Percentiles rank a stretch among this genome's conserved stretches.
Conservation (phyloP, 37 sponge, comb jelly and placozoan genomes). For the Spongilla lacustris region DNA sequence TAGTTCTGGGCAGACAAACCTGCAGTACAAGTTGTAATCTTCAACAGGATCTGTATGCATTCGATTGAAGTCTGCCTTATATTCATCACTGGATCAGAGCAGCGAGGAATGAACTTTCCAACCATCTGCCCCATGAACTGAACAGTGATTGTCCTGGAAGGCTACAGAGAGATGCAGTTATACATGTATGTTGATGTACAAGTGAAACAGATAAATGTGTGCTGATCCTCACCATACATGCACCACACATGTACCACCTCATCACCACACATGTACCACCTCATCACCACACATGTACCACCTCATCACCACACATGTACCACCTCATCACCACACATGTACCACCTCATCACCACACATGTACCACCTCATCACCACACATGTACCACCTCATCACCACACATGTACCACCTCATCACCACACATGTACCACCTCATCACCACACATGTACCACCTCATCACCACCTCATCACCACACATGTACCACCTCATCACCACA, state of each 20-base stretch:
- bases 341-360: not conserved
- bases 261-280: not conserved
- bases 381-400: no score
- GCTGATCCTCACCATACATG: no score
- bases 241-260: not conserved
- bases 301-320: no score
- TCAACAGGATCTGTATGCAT: constrained; percentile 72
- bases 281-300: not conserved
- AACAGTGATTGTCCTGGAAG: constrained; percentile 44
- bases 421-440: not conserved
- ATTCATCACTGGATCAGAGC: constrained; percentile 69
- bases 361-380: no score
- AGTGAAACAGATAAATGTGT: not conserved
- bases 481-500: not conserved
- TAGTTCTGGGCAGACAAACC: constrained; percentile 36
- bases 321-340: not conserved
- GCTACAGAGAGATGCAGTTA: not conserved
- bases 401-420: not conserved
- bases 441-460: no score
- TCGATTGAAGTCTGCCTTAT: constrained; percentile 74
- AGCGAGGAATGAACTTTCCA: constrained; percentile 86
- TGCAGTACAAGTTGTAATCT: constrained; percentile 59
- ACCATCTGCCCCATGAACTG: constrained; percentile 59
- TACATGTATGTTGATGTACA: no score
- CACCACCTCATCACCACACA: no score